phyloP scores from a whole-genome alignment of 2,888 invertebrate species.

The Rhimphoctona megacephalus region DNA sequence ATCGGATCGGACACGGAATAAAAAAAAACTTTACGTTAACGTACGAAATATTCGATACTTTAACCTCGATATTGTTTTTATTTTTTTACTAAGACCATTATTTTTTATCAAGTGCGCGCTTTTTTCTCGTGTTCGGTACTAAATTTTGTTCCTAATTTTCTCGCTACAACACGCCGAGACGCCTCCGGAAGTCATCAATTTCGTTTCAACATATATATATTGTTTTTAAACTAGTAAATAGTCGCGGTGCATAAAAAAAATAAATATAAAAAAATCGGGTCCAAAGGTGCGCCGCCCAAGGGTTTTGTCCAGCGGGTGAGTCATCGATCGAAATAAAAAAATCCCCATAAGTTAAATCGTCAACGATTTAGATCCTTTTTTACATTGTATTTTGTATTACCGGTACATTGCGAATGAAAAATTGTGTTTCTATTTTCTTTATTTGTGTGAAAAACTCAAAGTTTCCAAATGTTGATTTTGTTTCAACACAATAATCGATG shows the following conservation, averaged over 20 bases:
- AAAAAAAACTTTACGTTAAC: neutral
- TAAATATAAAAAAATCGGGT: slow-evolving; percentile 57
- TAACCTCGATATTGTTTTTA: neutral
- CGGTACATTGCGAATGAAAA: neutral
- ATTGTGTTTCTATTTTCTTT: neutral
- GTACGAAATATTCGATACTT: neutral
- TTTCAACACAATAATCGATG: neutral
- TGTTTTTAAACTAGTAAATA: neutral
- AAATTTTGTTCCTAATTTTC: neutral
- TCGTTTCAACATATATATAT: neutral
- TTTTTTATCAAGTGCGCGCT: neutral
- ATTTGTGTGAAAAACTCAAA: neutral
- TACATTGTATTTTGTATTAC: neutral
- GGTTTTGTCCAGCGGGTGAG: slow-evolving; percentile 70
- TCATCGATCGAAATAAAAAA: slow-evolving; percentile 68
- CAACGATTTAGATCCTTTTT: slow-evolving; percentile 2
- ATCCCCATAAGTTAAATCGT: neutral
- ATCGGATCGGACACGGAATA: slow-evolving; percentile 45
- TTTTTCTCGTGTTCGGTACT: neutral
- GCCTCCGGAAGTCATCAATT: neutral
- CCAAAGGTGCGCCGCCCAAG: slow-evolving; percentile 60
- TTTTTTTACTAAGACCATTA: neutral
- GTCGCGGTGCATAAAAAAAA: slow-evolving; percentile 23
- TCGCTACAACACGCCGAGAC: neutral
- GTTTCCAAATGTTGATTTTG: neutral